Conservation (phyloP, 2,113 vertebrate genomes). For the Glaucomys volans region DNA sequence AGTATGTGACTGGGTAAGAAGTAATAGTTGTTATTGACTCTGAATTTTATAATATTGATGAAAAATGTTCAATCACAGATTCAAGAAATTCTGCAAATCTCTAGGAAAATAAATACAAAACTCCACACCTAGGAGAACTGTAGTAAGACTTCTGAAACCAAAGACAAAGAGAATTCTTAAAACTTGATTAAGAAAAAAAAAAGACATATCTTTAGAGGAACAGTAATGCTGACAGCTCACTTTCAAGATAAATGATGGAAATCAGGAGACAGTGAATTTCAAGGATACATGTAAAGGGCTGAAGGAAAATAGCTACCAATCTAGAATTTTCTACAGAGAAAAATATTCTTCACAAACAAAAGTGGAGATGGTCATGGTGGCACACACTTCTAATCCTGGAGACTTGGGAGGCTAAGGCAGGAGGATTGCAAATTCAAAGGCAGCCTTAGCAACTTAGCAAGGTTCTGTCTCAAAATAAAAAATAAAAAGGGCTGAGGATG, state of each 20-base stretch:
- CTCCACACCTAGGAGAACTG: not conserved
- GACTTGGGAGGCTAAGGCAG: too few species aligned
- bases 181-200: not conserved
- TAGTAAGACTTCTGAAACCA: not conserved
- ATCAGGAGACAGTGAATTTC: not conserved
- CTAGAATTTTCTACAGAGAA: slow-evolving; percentile 23
- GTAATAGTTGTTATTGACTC: not conserved
- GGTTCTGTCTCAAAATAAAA: too few species aligned
- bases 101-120: slow-evolving; percentile 11
- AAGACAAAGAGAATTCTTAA: not conserved
- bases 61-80: not conserved
- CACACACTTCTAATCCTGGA: too few species aligned
- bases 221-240: not conserved
- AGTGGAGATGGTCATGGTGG: not conserved
- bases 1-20: not conserved
- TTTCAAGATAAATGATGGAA: not conserved
- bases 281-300: not conserved
- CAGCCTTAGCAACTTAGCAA: too few species aligned
- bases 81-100: not conserved
- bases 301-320: not conserved
- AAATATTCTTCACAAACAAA: not conserved
- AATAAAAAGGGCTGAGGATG: too few species aligned
- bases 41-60: not conserved
- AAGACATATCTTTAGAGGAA: not conserved
- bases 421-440: too few species aligned